phyloP scores from a whole-genome alignment of 2,113 vertebrate genomes.

The Scytalopus superciliaris region DNA sequence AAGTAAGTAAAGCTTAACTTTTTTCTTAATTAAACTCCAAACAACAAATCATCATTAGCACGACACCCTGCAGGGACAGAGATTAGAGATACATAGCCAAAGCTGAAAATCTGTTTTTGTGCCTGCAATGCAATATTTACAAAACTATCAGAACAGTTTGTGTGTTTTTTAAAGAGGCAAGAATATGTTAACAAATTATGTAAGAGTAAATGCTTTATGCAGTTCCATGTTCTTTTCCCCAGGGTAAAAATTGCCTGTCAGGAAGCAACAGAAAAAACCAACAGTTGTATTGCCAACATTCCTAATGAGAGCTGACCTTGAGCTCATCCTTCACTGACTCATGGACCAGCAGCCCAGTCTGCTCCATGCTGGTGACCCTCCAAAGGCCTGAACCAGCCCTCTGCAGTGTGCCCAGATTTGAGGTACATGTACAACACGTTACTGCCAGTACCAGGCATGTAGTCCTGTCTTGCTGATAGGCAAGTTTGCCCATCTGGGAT shows the following conservation, averaged over 20 bases:
- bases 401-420: neutral
- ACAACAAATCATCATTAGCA: constrained; percentile 19
- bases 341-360: neutral
- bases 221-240: neutral
- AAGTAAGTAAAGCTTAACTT: constrained; percentile 41
- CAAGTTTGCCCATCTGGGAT: neutral
- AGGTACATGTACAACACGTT: neutral
- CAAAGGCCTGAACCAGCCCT: neutral
- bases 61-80: constrained; percentile 2
- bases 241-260: neutral
- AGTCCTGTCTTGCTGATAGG: neutral
- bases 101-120: neutral
- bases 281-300: neutral
- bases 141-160: neutral
- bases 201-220: neutral
- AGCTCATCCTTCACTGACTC: neutral
- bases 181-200: neutral
- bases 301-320: neutral
- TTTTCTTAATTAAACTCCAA: constrained; percentile 50
- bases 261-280: neutral
- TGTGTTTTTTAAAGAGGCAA: neutral
- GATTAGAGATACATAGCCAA: constrained; percentile 15
- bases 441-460: neutral
- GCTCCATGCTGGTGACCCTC: neutral
- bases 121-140: neutral